These are phyloP conservation scores for Drosophila burlai DNA, from an alignment of 1,140 invertebrate genomes.

Conservation along the genomic window DNA sequence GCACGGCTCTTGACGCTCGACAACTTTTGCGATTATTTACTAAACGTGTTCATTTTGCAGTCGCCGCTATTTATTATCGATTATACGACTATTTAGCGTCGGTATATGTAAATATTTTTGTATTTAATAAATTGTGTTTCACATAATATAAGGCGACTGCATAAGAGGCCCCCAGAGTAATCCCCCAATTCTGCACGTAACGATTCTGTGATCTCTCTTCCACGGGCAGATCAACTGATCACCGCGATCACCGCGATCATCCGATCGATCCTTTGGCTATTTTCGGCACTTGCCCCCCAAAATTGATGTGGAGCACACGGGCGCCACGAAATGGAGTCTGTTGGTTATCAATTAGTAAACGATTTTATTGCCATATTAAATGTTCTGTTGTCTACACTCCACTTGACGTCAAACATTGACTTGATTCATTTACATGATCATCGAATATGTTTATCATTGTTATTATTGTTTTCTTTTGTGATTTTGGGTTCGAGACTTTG, in stretches of 20 bases:
- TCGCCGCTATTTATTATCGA: slow-evolving; percentile 82
- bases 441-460: slow-evolving; percentile 39
- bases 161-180: slow-evolving; percentile 5
- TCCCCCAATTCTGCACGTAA: slow-evolving; percentile 44
- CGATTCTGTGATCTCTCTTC: not conserved
- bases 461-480: slow-evolving; percentile 19
- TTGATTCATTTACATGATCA: slow-evolving; percentile 74
- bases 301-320: slow-evolving; percentile 4
- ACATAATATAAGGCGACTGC: slow-evolving; percentile 38
- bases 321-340: slow-evolving; percentile 8
- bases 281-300: not conserved
- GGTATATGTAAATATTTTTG: slow-evolving; percentile 79
- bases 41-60: slow-evolving; percentile 80
- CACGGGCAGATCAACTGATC: slow-evolving; percentile 14
- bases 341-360: slow-evolving; percentile 67
- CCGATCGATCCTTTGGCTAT: slow-evolving; percentile 26
- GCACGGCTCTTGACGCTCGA: slow-evolving; percentile 42
- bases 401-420: slow-evolving; percentile 68
- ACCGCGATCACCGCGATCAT: not conserved
- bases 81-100: slow-evolving; percentile 79
- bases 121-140: slow-evolving; percentile 69
- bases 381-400: slow-evolving; percentile 70
- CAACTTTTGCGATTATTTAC: slow-evolving; percentile 74
- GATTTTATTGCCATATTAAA: slow-evolving; percentile 76
- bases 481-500: slow-evolving; percentile 22